Conservation (phyloP, 64 coral and sea anemone genomes). For the Actinia equina region DNA sequence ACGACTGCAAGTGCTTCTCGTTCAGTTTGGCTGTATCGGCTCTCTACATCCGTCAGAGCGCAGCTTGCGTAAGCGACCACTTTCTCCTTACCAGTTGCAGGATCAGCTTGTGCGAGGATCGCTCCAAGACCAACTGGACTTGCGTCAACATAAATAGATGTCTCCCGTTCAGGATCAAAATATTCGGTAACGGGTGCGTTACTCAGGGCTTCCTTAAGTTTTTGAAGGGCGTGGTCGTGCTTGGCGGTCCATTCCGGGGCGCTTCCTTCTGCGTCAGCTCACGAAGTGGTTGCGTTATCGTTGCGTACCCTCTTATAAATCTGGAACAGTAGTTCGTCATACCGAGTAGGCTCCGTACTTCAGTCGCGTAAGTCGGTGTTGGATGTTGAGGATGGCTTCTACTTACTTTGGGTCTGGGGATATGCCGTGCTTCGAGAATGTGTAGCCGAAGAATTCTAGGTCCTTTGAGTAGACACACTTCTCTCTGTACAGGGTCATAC, state of each 20-base stretch:
- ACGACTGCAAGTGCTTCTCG: constrained; percentile 20
- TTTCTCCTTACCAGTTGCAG: constrained; percentile 18
- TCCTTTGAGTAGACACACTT: constrained; percentile 43
- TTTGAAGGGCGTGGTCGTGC: constrained; percentile 28
- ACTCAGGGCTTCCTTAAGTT: constrained; percentile 27
- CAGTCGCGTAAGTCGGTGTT: constrained; percentile 14
- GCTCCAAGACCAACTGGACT: constrained; percentile 52
- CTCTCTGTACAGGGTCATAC: constrained; percentile 21
- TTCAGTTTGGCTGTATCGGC: constrained; percentile 33
- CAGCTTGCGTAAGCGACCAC: constrained; percentile 33
- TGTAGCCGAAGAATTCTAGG: constrained; percentile 52
- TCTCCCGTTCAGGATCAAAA: constrained; percentile 41
- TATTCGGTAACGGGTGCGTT: constrained; percentile 44
- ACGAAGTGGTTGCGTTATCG: constrained; percentile 35
- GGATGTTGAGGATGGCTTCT: constrained; percentile 38
- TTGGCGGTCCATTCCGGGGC: constrained; percentile 7
- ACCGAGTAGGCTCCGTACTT: constrained; percentile 18
- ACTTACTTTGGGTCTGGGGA: constrained; percentile 57
- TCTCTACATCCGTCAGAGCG: constrained; percentile 19
- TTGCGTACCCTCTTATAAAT: constrained; percentile 26
- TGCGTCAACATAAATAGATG: constrained; percentile 31
- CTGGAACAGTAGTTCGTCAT: constrained; percentile 43
- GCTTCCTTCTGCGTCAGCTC: constrained; percentile 21
- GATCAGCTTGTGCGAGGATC: constrained; percentile 36
- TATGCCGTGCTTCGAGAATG: constrained; percentile 36